Conservation (phyloP, 1,140 invertebrate species). For the Drosophila aff. region DNA sequence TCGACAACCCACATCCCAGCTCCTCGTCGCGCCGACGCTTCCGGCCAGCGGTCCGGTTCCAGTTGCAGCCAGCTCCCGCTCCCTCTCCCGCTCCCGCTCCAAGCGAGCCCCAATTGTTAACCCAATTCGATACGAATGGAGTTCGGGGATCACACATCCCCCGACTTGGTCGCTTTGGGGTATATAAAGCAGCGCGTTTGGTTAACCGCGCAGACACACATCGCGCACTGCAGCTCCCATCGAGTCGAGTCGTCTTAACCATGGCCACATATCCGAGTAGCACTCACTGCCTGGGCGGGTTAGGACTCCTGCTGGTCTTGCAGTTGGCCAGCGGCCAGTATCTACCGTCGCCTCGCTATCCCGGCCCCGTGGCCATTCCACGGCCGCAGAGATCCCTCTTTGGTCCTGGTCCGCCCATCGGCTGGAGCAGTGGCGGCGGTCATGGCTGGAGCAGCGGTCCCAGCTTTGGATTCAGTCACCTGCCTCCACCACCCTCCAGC, state of each 20-base stretch:
- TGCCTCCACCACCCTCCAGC: slow-evolving; percentile 47
- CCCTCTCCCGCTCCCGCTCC: slow-evolving; percentile 2
- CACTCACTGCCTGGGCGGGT: slow-evolving; percentile 17
- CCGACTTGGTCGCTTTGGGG: slow-evolving; percentile 8
- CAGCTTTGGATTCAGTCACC: slow-evolving; percentile 41
- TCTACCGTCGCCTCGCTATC: slow-evolving; percentile 2
- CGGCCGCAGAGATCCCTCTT: slow-evolving; percentile 40
- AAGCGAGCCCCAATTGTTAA: slow-evolving; percentile 51
- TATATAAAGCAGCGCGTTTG: slow-evolving; percentile 54
- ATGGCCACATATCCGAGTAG: slow-evolving; percentile 36
- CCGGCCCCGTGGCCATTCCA: slow-evolving; percentile 8
- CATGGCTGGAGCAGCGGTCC: slow-evolving; percentile 27
- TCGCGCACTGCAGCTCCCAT: slow-evolving; percentile 35
- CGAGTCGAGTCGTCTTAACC: slow-evolving; percentile 15
- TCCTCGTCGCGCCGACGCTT: slow-evolving; percentile 10
- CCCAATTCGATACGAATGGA: slow-evolving; percentile 54
- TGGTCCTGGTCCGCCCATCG: slow-evolving; percentile 24
- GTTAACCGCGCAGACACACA: slow-evolving; percentile 51
- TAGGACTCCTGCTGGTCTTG: slow-evolving; percentile 25
- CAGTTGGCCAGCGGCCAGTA: slow-evolving; percentile 26
- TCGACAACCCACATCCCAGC: not conserved
- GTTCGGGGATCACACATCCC: slow-evolving; percentile 31
- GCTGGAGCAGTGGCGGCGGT: slow-evolving; percentile 26
- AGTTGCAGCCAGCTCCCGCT: slow-evolving; percentile 1
- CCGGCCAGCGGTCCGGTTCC: slow-evolving; percentile 30